phyloP scores from a whole-genome alignment of 2,797 vertebrate genomes.

The Hypotaenidia okinawae region DNA sequence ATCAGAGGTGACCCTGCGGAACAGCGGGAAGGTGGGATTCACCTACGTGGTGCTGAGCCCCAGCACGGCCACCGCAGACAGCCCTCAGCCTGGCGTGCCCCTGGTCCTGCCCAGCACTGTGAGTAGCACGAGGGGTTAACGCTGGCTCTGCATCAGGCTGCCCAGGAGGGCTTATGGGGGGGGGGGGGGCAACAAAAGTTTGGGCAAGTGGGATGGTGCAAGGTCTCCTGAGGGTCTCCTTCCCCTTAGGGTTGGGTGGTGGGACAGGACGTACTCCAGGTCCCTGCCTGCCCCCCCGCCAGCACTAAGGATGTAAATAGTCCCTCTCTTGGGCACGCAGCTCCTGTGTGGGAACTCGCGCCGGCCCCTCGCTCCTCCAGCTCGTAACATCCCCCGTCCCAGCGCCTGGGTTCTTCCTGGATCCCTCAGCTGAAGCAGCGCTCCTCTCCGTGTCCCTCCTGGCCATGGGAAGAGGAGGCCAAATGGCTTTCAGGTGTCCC shows the following conservation, averaged over 20 bases:
- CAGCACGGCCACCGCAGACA: too few relatives aligned
- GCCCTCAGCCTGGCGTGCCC: too few relatives aligned
- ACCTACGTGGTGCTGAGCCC: too few relatives aligned
- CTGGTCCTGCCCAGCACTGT: conserved; percentile 72
- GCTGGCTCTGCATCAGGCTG: not conserved
- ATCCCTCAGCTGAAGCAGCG: not conserved
- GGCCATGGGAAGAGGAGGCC: not conserved
- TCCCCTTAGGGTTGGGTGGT: not conserved
- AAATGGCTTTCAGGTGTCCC: not conserved
- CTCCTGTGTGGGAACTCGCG: not conserved
- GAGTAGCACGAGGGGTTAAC: conserved; percentile 48
- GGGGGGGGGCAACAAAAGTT: too few relatives aligned
- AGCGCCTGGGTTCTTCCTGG: not conserved
- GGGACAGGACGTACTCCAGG: not conserved
- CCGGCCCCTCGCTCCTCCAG: not conserved
- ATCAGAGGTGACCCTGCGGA: too few relatives aligned
- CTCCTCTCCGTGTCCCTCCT: not conserved
- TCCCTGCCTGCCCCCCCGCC: not conserved
- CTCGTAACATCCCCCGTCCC: not conserved
- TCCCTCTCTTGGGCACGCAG: not conserved
- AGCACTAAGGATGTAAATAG: not conserved
- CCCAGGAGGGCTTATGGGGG: not conserved
- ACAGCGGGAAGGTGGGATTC: too few relatives aligned
- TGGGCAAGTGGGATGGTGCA: not conserved
- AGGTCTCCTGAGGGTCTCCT: not conserved